Percentiles rank a stretch among this genome's conserved stretches.
Conservation (phyloP, 2,113 vertebrate species). For the Phyllopteryx taeniolatus region DNA sequence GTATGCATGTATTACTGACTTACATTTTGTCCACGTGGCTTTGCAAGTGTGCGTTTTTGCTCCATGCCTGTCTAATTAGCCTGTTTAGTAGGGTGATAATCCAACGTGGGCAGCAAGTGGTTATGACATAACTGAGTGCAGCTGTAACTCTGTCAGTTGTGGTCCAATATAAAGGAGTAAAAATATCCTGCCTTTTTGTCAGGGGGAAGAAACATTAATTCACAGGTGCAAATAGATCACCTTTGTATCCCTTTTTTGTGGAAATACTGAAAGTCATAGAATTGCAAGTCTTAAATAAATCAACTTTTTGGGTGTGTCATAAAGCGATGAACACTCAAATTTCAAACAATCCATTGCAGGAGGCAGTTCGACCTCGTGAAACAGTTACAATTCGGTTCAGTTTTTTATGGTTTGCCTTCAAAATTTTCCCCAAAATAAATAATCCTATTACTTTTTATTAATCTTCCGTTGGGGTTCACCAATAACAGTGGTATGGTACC, state of each 20-base stretch:
- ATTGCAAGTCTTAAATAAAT: background rate
- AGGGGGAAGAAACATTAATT: background rate
- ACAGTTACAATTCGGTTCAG: too few relatives aligned
- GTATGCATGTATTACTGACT: constrained; percentile 21
- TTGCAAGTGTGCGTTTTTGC: constrained; percentile 39
- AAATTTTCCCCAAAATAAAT: too few relatives aligned
- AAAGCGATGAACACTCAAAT: too few relatives aligned
- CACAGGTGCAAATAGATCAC: background rate
- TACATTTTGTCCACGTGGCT: constrained; percentile 46
- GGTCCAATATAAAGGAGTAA: background rate
- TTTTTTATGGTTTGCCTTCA: too few relatives aligned
- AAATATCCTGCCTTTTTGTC: background rate
- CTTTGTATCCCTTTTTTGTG: background rate
- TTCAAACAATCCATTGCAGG: too few relatives aligned
- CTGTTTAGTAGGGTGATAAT: constrained; percentile 51
- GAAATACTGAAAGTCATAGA: background rate
- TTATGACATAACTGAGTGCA: constrained; percentile 33
- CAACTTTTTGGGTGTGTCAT: background rate
- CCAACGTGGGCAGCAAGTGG: constrained; percentile 38
- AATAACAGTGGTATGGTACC: too few relatives aligned
- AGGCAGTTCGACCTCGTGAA: too few relatives aligned
- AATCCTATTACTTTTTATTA: too few relatives aligned
- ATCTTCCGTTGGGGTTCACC: too few relatives aligned
- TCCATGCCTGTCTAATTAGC: constrained; percentile 49
- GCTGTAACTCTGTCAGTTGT: constrained; percentile 10